phyloP scores from a whole-genome alignment of 2,797 vertebrate genomes.

The Phoxinus dragarum region DNA sequence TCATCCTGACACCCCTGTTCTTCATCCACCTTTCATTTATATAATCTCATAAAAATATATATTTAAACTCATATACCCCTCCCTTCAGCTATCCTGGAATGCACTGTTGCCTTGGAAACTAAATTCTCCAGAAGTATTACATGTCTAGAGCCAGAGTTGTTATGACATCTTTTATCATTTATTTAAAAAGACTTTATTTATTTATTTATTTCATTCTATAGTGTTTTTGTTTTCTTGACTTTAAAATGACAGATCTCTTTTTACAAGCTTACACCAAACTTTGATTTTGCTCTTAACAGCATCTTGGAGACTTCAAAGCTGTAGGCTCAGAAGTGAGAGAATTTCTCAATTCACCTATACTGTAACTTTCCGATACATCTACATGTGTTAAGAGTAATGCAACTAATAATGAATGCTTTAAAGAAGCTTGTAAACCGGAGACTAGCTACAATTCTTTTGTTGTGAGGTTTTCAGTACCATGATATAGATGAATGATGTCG shows the following conservation, averaged over 20 bases:
- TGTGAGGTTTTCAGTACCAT: background rate
- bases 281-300: background rate
- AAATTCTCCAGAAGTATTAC: constrained; percentile 76
- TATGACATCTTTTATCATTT: constrained; percentile 69
- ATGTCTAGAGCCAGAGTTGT: constrained; percentile 69
- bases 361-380: background rate
- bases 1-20: constrained; percentile 64
- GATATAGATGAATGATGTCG: constrained; percentile 9
- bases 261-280: background rate
- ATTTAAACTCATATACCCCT: constrained; percentile 68
- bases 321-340: background rate
- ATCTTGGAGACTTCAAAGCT: background rate
- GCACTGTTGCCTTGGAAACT: constrained; percentile 83
- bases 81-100: constrained; percentile 69
- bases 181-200: background rate
- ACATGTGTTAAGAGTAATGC: background rate
- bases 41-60: constrained; percentile 79
- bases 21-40: constrained; percentile 73
- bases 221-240: background rate
- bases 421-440: background rate
- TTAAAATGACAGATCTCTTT: background rate
- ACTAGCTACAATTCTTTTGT: constrained; percentile 21
- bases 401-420: background rate
- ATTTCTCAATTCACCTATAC: background rate
- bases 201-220: background rate